These are phyloP conservation scores for Xiphophorus hellerii DNA, from an alignment of 2,113 vertebrate species.

Conservation along the genomic window DNA sequence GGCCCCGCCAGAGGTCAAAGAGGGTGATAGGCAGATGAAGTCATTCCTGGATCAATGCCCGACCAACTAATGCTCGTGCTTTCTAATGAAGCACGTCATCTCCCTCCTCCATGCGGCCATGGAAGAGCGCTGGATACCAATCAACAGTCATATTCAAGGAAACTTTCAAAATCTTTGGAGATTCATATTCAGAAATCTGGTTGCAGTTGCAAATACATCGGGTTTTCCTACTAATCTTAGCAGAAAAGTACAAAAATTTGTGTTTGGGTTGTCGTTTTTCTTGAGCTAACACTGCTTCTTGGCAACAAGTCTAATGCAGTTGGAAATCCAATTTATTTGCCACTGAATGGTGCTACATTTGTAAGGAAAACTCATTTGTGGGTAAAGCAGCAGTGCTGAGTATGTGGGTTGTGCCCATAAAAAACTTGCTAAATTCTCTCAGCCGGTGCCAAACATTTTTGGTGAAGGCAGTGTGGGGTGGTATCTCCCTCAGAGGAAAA, in stretches of 20 bases:
- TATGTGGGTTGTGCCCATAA: background rate
- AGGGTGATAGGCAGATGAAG: constrained; percentile 55
- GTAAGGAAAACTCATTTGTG: background rate
- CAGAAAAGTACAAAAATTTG: background rate
- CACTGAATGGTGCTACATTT: background rate
- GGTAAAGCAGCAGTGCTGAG: background rate
- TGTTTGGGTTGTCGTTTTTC: background rate
- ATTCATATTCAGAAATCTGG: background rate
- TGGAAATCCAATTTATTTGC: background rate
- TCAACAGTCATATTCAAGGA: background rate
- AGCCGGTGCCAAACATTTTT: background rate
- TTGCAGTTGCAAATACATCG: too few relatives aligned
- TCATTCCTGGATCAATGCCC: constrained; percentile 46
- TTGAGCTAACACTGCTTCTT: background rate
- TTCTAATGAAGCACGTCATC: constrained; percentile 39
- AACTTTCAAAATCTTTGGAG: background rate
- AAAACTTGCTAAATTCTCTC: background rate
- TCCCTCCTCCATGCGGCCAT: constrained; percentile 30
- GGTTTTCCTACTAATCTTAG: background rate
- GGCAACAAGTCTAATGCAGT: background rate
- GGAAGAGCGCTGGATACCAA: constrained; percentile 24
- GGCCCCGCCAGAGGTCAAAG: constrained; percentile 47
- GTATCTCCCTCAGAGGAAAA: background rate
- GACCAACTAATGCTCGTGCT: constrained; percentile 38
- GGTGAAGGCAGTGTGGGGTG: background rate